These are phyloP conservation scores for Eilema caniola DNA, from an alignment of 2,888 invertebrate genomes.

Conservation along the genomic window DNA sequence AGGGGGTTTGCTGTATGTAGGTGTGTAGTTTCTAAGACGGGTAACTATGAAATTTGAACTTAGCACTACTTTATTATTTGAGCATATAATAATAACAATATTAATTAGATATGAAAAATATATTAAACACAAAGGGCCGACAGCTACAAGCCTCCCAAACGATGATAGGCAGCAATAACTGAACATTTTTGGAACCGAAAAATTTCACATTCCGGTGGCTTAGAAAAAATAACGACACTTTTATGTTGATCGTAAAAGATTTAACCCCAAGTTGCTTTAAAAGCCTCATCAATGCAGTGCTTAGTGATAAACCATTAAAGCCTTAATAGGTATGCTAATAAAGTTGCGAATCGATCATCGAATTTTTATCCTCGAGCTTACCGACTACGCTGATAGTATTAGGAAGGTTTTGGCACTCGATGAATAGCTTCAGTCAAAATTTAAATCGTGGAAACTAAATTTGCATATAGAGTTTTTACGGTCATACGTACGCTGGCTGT, in stretches of 20 bases:
- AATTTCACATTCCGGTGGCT: constrained; percentile 38
- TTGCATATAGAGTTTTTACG: constrained; percentile 40
- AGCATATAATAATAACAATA: not conserved
- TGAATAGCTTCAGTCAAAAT: constrained; percentile 42
- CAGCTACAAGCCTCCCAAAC: constrained; percentile 10
- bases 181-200: constrained; percentile 27
- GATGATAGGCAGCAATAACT: constrained; percentile 24
- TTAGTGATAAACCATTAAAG: constrained; percentile 54
- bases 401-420: constrained; percentile 51
- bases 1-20: not conserved
- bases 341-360: constrained; percentile 55
- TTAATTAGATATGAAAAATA: not conserved
- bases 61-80: no score
- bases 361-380: constrained; percentile 44
- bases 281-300: constrained; percentile 61
- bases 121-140: constrained; percentile 12
- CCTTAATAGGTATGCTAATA: constrained; percentile 54
- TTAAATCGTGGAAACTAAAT: constrained; percentile 48
- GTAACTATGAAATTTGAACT: no score
- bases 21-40: no score
- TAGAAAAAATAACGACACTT: constrained; percentile 63
- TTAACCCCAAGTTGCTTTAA: constrained; percentile 59
- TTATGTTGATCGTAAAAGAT: constrained; percentile 71
- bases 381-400: constrained; percentile 53
- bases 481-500: constrained; percentile 12